Evolutionary conservation across 64 coral and sea anemone species (phyloP).

Genomic region (Stylophora pistillata): DNA sequence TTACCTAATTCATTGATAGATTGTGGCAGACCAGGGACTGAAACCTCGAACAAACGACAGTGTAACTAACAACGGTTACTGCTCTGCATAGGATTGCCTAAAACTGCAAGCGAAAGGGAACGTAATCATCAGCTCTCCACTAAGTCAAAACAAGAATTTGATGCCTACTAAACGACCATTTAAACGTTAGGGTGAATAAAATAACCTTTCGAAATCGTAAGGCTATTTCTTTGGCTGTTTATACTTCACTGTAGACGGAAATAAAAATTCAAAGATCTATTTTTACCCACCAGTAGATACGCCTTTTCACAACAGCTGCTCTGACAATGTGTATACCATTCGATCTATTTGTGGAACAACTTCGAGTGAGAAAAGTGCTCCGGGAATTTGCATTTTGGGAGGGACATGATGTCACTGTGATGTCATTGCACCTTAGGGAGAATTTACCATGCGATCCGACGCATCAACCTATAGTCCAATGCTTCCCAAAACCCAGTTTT

Average conservation of each 20-base stretch:
- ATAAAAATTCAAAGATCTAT: conserved; percentile 99
- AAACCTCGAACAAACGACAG: conserved; percentile 25
- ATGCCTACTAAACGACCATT: neutral
- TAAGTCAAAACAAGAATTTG: conserved; percentile 8
- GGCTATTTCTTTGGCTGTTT: conserved; percentile 82
- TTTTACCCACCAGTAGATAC: conserved; percentile 99
- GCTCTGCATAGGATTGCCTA: neutral
- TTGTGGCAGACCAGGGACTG: conserved; percentile 5
- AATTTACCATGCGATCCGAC: conserved; percentile 51
- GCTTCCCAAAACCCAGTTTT: neutral
- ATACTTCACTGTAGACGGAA: conserved; percentile 98
- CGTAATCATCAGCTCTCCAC: neutral
- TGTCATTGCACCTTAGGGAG: conserved; percentile 78
- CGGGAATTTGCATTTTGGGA: conserved; percentile 91
- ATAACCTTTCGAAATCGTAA: conserved; percentile 27
- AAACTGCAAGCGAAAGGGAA: conserved; percentile 25
- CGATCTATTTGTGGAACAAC: conserved; percentile 98
- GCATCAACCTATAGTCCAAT: neutral
- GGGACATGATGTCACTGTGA: conserved; percentile 81
- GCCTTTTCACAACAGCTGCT: conserved; percentile 94
- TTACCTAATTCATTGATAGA: conserved; percentile 17
- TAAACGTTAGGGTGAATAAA: neutral
- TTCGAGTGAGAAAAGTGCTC: conserved; percentile 61
- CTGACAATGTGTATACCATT: conserved; percentile 80
- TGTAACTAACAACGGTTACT: neutral